Evolutionary conservation across 2,888 invertebrate species (phyloP).

Genomic region (Scaptomyza parva): DNA sequence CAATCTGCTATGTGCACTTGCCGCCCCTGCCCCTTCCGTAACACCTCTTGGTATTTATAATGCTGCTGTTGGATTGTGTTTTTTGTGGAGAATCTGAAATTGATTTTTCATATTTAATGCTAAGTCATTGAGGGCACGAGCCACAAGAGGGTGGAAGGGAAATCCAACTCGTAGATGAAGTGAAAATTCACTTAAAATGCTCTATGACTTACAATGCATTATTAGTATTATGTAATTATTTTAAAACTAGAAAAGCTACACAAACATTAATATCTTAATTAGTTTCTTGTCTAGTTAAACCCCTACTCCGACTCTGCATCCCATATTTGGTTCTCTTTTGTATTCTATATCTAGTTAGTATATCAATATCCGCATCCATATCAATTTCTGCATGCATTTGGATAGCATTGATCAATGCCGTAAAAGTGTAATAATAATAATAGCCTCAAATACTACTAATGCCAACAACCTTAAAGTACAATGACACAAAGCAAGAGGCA

Average conservation of each 20-base stretch:
- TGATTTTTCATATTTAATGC: conserved; percentile 72
- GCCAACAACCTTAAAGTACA: conserved; percentile 41
- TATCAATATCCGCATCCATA: conserved; percentile 3
- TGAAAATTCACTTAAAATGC: conserved; percentile 37
- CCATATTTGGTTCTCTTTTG: neutral
- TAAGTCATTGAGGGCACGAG: conserved; percentile 8
- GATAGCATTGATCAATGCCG: conserved; percentile 32
- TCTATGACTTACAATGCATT: too few relatives aligned
- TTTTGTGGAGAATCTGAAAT: conserved; percentile 59
- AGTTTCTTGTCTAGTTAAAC: too few relatives aligned
- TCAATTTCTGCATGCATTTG: conserved; percentile 16
- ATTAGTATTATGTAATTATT: too few relatives aligned
- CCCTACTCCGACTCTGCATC: too few relatives aligned
- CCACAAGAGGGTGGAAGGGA: neutral
- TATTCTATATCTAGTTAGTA: neutral
- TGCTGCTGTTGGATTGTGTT: too few relatives aligned
- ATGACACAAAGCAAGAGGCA: conserved; percentile 17
- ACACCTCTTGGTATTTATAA: too few relatives aligned
- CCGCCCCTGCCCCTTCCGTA: too few relatives aligned
- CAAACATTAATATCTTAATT: too few relatives aligned
- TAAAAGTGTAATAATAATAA: conserved; percentile 21
- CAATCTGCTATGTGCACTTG: conserved; percentile 41
- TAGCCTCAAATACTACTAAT: conserved; percentile 17
- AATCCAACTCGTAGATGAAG: neutral
- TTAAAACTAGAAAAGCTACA: too few relatives aligned